Base-by-base conservation (phyloP, 1,140 invertebrate species). In the Danaus melanippus region DNA sequence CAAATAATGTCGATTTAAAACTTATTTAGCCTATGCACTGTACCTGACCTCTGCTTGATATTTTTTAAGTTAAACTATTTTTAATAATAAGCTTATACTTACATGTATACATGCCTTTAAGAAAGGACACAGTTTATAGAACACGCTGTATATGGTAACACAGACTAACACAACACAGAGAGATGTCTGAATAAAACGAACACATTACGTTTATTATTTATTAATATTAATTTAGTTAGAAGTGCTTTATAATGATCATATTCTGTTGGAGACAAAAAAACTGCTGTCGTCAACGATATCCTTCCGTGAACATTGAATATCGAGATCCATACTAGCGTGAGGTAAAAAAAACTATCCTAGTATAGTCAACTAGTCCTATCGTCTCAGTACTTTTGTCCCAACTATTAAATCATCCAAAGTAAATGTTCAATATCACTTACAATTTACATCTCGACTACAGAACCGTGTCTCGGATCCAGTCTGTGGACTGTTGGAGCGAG, bases 271-370 rank as follows among this genome's bases (percentile, higher is more conserved):
- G 78, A 83, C 79, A 78, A 79, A 80, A 74, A 66, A 71, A 68
- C 60, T 56, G 50, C 47, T 47, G 63, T 67, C 56, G 54, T 50
- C 12, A 50, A 44, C 10, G 32, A 12, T 46, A 46, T 46, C 11
- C 15, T 59, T 48, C 42, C 42, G 69, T 61, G 60, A 73, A 66
- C 21, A 32, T 32, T 32, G 69, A 74, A 76, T 79, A 75, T 69
- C 74, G 77, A 80, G 78, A 83, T 83, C 78, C 71, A 71, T 74
- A 64, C 65, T 77, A 80, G 79, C 72, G 76, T 74, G 70, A 71
- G 68, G 60, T 66, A 60, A 65, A 60, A 69, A 52, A 64, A 60
- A 47, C 53, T 62, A 66, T 70, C 66, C 50, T 57, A 46, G 69
- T 71, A 71, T 70, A 71, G 60, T 32, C 67, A 70, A 69, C 72